Evolutionary conservation across 2,797 vertebrate species (phyloP), one percentile per base, ranked within the genome.

Genomic region (Myoxocephalus aenaeus): DNA sequence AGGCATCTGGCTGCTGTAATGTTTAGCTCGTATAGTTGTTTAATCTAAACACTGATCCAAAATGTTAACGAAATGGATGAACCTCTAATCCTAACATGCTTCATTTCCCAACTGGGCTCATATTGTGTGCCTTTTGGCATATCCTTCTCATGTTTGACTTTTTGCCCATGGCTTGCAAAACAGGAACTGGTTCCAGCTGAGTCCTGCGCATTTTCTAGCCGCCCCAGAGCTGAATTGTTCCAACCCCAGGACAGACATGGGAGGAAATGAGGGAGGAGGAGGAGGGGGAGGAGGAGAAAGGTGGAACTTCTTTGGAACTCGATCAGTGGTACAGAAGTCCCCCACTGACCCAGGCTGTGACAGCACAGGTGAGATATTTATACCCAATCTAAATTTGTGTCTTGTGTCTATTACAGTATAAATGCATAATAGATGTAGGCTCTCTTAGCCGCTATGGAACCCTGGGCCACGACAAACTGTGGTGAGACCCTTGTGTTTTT

Each of bases 321-420:
- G 94, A n/a, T 79, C 94, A 46, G 86, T 93, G 75, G 93, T 95
- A 34, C 94, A 93, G 85, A 96, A 96, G 86, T 95, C 95, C 73
- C 92, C 93, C 65, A 96, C 94, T 53, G 95, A 96, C 79, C 94
- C 94, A 4, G 95, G 95, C 77, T 90, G 91, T 73, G 95, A 96
- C 68, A 84, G 89, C 79, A 79, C 92, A 80, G 92, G 95, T 94
- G 73, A 91, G 77, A 48, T 34, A 46, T 50, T 74, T 66, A 54
- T 17, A 5, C 15, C 7, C 50, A 25, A n/a, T 4, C 62, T 36
- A 10, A 38, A 25, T 53, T 25, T 58, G 29, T 4, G n/a, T 63
- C 7, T 44, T 61, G 4, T 56, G 54, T 70, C 2, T 27, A 40
- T 38, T 7, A 25, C 13, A 7, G n/a, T 29, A 29, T 46, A 4